These are phyloP conservation scores for Sphenodon punctatus DNA, from an alignment of 2,797 vertebrate genomes.

Conservation along the genomic window DNA sequence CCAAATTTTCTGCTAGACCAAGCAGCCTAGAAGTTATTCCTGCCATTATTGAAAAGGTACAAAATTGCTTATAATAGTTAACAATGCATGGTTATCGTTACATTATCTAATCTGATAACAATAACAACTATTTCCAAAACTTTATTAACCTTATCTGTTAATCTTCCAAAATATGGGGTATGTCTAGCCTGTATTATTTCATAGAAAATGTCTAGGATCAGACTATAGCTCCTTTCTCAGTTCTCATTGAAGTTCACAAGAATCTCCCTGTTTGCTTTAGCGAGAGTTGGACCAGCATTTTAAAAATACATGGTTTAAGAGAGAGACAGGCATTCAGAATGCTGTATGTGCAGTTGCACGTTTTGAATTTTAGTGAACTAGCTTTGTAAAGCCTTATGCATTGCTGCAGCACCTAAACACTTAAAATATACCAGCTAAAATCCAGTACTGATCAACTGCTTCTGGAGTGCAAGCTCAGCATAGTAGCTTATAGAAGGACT, in stretches of 20 bases:
- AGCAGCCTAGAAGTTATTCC: conserved; percentile 89
- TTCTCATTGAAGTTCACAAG: background rate
- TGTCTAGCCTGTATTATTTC: background rate
- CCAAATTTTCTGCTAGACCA: conserved; percentile 90
- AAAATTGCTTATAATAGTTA: conserved; percentile 12
- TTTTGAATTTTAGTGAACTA: background rate
- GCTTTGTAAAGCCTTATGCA: background rate
- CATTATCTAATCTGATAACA: no score
- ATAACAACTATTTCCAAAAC: no score
- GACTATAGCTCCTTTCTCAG: background rate
- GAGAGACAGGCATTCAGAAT: background rate
- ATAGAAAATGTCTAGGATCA: background rate
- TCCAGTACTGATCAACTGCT: background rate
- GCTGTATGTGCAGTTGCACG: background rate
- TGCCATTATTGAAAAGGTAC: conserved; percentile 92
- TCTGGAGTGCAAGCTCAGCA: conserved; percentile 6
- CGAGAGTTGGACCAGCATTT: background rate
- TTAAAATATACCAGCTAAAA: background rate
- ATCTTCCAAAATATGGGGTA: background rate
- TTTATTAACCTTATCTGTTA: background rate
- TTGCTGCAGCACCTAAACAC: background rate
- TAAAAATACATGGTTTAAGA: background rate
- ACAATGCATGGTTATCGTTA: background rate
- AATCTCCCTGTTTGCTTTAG: background rate
- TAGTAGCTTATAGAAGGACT: background rate